Evolutionary conservation across 2,113 vertebrate genomes (phyloP).

Genomic region (Corythaeola cristata): DNA sequence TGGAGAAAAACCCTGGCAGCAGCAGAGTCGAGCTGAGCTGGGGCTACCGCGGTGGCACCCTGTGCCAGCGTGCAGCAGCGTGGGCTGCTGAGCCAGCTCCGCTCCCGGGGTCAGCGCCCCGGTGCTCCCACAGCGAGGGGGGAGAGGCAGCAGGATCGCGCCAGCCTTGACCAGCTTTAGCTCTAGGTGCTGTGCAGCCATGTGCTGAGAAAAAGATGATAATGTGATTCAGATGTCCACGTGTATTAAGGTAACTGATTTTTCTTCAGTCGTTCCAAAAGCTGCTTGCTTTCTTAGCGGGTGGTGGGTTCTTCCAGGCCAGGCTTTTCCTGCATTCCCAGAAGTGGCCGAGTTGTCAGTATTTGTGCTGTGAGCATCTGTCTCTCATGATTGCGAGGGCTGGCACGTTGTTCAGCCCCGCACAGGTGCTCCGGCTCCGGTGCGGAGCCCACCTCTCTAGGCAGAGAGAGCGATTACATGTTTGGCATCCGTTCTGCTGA

Average conservation of each 20-base stretch:
- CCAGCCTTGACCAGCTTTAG: neutral
- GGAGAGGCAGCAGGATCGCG: accelerated
- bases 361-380: accelerated
- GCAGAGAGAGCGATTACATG: neutral
- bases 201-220: neutral
- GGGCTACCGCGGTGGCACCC: neutral
- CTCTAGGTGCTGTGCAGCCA: neutral
- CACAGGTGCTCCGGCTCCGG: neutral
- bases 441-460: neutral
- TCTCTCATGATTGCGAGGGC: accelerated
- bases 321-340: neutral
- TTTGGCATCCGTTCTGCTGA: slow-evolving; percentile 22
- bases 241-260: neutral
- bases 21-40: neutral
- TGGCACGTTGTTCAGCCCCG: neutral
- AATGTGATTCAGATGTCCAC: accelerated
- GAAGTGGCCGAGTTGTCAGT: neutral
- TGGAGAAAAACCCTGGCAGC: neutral
- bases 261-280: neutral
- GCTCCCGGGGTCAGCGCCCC: neutral
- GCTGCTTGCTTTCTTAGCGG: accelerated
- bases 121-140: accelerated
- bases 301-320: neutral
- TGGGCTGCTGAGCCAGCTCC: neutral
- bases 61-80: accelerated